These are phyloP conservation scores for Seira sanloemensis DNA, from an alignment of 2,888 invertebrate species.

Conservation along the genomic window DNA sequence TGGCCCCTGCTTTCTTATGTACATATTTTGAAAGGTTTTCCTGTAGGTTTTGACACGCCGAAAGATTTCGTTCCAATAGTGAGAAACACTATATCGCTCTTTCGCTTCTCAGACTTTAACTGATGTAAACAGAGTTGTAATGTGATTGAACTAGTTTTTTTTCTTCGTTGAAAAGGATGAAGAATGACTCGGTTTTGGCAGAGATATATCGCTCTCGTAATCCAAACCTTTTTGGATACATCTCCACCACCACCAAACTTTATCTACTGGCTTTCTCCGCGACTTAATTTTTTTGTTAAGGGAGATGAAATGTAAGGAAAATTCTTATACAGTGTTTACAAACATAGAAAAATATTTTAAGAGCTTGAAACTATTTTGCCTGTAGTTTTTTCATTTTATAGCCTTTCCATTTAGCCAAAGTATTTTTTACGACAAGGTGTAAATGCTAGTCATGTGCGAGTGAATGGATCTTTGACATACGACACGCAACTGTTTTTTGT, in stretches of 20 bases:
- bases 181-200: conserved; percentile 57
- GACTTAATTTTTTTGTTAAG: conserved; percentile 30
- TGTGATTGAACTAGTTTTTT: conserved; percentile 56
- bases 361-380: conserved; percentile 31
- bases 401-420: conserved; percentile 31
- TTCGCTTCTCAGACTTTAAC: conserved; percentile 42
- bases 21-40: too few species aligned
- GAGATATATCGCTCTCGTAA: conserved; percentile 55
- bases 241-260: conserved; percentile 12
- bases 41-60: too few species aligned
- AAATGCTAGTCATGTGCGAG: conserved; percentile 37
- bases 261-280: conserved; percentile 22
- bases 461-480: conserved; percentile 50
- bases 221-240: conserved; percentile 29
- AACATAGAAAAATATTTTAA: conserved; percentile 35
- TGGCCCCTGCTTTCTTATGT: too few species aligned
- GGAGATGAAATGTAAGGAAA: conserved; percentile 20
- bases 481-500: conserved; percentile 53
- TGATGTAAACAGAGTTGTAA: conserved; percentile 50
- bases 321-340: conserved; percentile 41
- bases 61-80: too few species aligned
- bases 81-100: too few species aligned
- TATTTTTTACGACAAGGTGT: conserved; percentile 31
- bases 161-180: conserved; percentile 44
- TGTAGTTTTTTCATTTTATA: conserved; percentile 55